Evolutionary conservation across 2,113 vertebrate genomes (phyloP).

Genomic region (Odocoileus hemionus): DNA sequence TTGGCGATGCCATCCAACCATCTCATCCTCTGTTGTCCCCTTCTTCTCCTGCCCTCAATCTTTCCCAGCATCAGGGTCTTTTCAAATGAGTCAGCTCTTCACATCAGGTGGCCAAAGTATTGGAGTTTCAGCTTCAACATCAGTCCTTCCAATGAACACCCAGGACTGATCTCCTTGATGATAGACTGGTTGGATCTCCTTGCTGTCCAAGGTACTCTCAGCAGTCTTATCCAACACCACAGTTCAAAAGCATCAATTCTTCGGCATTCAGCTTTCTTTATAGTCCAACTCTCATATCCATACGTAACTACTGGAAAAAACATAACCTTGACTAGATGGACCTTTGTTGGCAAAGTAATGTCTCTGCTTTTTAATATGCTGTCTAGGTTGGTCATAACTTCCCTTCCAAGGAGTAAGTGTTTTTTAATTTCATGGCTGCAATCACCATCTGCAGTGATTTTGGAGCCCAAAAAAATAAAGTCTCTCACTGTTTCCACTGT

Average conservation of each 20-base stretch:
- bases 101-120: neutral
- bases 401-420: neutral
- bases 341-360: neutral
- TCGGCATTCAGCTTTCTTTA: rapidly evolving
- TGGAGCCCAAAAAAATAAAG: neutral
- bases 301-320: neutral
- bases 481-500: neutral
- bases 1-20: neutral
- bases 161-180: neutral
- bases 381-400: neutral
- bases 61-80: neutral
- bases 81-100: neutral
- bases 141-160: neutral
- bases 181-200: neutral
- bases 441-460: neutral
- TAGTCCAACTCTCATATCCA: neutral
- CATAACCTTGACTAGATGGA: neutral
- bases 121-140: neutral
- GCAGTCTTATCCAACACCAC: neutral
- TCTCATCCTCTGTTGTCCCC: neutral
- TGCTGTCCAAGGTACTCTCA: neutral
- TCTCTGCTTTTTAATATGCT: neutral
- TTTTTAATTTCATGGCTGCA: neutral
- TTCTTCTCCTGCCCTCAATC: neutral
- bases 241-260: neutral